A percentile compares a stretch with the other conserved stretches of the same genome.
Conservation (phyloP, 2,113 vertebrate species). For the Pseudonaja textilis region DNA sequence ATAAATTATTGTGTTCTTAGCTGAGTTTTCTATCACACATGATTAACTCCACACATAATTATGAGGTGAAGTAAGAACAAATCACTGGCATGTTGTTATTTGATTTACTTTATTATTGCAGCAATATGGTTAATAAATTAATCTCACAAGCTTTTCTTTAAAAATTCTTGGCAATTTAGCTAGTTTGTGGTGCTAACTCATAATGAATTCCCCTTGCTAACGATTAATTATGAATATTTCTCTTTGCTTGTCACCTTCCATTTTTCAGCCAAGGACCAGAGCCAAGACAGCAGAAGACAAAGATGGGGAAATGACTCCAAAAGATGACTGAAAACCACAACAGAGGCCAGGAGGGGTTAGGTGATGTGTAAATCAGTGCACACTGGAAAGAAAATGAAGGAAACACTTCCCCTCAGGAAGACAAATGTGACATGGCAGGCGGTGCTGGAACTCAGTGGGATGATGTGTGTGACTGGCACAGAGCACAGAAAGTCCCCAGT, state of each 20-base stretch:
- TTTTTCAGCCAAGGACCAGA: neutral
- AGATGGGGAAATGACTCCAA: neutral
- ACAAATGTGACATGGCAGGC: neutral
- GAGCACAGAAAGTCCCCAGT: neutral
- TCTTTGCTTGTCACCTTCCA: conserved; percentile 13
- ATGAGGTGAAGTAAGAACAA: conserved; percentile 39
- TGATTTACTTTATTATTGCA: conserved; percentile 12
- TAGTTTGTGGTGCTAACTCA: conserved; percentile 2
- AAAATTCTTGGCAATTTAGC: conserved; percentile 16
- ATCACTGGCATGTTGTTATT: conserved; percentile 17
- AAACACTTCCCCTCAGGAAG: neutral
- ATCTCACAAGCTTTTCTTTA: neutral
- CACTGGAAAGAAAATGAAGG: neutral
- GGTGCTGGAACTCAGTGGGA: neutral
- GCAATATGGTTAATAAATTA: neutral
- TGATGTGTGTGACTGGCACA: neutral
- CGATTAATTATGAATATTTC: conserved; percentile 21
- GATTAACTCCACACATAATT: conserved; percentile 50
- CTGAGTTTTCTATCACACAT: neutral
- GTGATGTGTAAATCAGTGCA: neutral
- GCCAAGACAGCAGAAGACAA: neutral
- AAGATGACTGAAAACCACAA: neutral
- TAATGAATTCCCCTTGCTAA: neutral
- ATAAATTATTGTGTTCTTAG: neutral
- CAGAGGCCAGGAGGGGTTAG: neutral